Conservation (phyloP, 2,888 invertebrate genomes). For the Macropis europaea region DNA sequence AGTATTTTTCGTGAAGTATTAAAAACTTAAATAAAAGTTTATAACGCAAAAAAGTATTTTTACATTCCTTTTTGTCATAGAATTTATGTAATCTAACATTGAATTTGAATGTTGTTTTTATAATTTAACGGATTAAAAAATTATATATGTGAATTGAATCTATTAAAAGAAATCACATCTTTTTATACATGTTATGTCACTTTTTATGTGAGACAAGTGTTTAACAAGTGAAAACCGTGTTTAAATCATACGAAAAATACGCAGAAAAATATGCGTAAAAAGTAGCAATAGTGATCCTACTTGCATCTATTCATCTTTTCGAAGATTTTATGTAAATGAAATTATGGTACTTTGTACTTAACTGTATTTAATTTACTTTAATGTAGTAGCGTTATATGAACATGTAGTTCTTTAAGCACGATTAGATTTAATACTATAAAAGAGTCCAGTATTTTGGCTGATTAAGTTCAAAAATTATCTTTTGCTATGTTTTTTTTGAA, state of each 20-base stretch:
- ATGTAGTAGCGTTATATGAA: slow-evolving; percentile 41
- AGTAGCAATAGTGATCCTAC: slow-evolving; percentile 33
- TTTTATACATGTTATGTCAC: slow-evolving; percentile 43
- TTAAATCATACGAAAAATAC: slow-evolving; percentile 3
- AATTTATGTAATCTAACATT: slow-evolving; percentile 24
- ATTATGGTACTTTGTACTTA: slow-evolving; percentile 57
- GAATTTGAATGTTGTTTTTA: slow-evolving; percentile 4
- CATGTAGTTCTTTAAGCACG: slow-evolving; percentile 44
- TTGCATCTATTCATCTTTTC: slow-evolving; percentile 45
- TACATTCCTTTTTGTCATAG: slow-evolving; percentile 54
- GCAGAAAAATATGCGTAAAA: slow-evolving; percentile 14
- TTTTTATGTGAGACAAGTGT: slow-evolving; percentile 1
- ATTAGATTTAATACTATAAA: slow-evolving; percentile 42
- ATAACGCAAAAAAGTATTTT: slow-evolving; percentile 35
- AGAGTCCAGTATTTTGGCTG: slow-evolving; percentile 31
- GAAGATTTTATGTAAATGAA: slow-evolving; percentile 51
- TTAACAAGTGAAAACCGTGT: slow-evolving; percentile 14
- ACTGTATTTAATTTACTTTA: slow-evolving; percentile 54
- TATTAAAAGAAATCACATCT: slow-evolving; percentile 26
- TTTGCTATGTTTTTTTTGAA: slow-evolving; percentile 30
- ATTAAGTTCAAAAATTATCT: slow-evolving; percentile 33
- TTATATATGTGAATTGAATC: slow-evolving; percentile 6
- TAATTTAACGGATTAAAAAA: slow-evolving; percentile 7
- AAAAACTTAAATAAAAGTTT: slow-evolving; percentile 4
- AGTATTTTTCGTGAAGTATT: slow-evolving; percentile 1